Conservation (phyloP, 2,888 invertebrate species). For the Lymantria monacha region DNA sequence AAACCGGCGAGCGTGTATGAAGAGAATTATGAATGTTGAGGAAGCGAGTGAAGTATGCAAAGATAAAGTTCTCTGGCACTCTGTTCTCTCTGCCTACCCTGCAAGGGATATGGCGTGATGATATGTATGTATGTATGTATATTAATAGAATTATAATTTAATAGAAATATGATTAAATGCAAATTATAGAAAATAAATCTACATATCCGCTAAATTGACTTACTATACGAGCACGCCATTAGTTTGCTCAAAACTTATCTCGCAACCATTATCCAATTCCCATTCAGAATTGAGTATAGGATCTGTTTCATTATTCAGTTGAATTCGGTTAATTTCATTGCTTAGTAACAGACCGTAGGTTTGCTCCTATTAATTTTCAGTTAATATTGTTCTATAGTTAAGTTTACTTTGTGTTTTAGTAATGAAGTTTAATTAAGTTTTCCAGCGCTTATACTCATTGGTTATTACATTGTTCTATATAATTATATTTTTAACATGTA, state of each 20-base stretch:
- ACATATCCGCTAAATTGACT: slow-evolving; percentile 4
- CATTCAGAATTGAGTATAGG: slow-evolving; percentile 22
- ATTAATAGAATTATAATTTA: too few relatives aligned
- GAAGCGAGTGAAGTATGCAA: too few relatives aligned
- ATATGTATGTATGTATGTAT: too few relatives aligned
- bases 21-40: too few relatives aligned
- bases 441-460: neutral
- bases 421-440: neutral
- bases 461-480: neutral
- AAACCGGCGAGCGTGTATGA: too few relatives aligned
- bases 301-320: slow-evolving; percentile 26
- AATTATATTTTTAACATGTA: too few relatives aligned
- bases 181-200: neutral
- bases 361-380: slow-evolving; percentile 11
- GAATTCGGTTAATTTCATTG: slow-evolving; percentile 23
- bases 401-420: neutral
- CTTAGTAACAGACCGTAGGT: slow-evolving; percentile 6
- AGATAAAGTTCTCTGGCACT: too few relatives aligned
- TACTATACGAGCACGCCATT: slow-evolving; percentile 5
- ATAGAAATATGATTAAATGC: too few relatives aligned
- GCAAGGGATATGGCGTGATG: too few relatives aligned
- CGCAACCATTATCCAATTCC: slow-evolving; percentile 29
- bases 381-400: too few relatives aligned
- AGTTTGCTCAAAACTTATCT: slow-evolving; percentile 21
- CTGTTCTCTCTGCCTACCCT: too few relatives aligned